phyloP scores from a whole-genome alignment of 2,113 vertebrate genomes.

The Aleadryas rufinucha region DNA sequence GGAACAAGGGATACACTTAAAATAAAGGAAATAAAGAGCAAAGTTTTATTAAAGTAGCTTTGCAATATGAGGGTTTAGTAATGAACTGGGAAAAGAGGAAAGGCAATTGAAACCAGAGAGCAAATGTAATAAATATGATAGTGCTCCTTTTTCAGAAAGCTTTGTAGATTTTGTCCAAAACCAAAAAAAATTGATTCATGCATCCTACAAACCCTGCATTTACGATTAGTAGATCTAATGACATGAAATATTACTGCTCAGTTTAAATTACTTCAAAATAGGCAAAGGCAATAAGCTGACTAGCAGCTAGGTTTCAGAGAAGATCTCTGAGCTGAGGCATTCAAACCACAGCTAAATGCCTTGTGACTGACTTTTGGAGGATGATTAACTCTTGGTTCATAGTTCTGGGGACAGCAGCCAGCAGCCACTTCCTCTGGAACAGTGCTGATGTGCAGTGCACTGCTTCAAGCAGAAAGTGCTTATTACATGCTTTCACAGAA shows the following conservation, averaged over 20 bases:
- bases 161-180: not conserved
- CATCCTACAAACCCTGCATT: not conserved
- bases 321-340: not conserved
- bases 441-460: not conserved
- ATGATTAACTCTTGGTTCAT: conserved; percentile 24
- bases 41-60: not conserved
- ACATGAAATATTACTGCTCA: not conserved
- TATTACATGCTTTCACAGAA: not conserved
- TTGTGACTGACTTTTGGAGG: conserved; percentile 18
- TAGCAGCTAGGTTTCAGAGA: not conserved
- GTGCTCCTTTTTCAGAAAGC: not conserved
- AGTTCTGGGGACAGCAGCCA: not conserved
- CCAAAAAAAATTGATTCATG: too few species aligned
- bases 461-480: not conserved
- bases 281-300: not conserved
- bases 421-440: conserved; percentile 10
- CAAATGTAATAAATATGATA: not conserved
- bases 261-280: not conserved
- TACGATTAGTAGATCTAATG: not conserved
- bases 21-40: not conserved
- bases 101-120: not conserved
- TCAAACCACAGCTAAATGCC: not conserved
- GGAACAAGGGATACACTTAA: not conserved
- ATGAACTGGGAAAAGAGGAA: not conserved
- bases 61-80: not conserved